phyloP scores from a whole-genome alignment of 2,113 vertebrate genomes.

The Heptranchias perlo region DNA sequence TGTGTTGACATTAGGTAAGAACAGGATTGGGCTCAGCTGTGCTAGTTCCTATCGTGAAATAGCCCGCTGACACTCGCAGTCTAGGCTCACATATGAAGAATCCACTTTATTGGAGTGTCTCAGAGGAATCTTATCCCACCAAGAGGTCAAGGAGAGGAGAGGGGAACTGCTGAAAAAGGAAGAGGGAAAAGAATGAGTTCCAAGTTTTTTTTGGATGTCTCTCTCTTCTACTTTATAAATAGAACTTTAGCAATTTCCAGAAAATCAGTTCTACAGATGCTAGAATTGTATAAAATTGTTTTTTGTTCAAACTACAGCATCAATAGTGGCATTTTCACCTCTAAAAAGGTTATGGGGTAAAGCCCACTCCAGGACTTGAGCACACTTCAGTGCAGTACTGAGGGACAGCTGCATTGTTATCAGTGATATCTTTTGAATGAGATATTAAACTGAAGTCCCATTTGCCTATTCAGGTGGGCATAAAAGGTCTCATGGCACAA shows the following conservation, averaged over 20 bases:
- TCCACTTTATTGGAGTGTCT: neutral
- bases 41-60: neutral
- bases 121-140: too few species aligned
- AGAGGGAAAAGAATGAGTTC: neutral
- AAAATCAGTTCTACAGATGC: neutral
- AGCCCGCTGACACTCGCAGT: too few species aligned
- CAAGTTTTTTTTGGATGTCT: neutral
- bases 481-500: neutral
- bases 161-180: neutral
- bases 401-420: neutral
- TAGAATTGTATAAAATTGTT: neutral
- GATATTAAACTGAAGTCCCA: neutral
- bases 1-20: neutral
- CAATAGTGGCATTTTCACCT: too few species aligned
- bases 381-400: neutral
- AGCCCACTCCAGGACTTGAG: neutral
- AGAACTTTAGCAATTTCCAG: neutral
- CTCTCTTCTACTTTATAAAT: neutral
- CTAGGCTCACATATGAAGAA: neutral
- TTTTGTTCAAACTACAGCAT: neutral
- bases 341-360: neutral
- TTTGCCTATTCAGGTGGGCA: neutral
- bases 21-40: too few species aligned
- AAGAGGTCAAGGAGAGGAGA: neutral
- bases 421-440: neutral